Evolutionary conservation across 2,888 invertebrate species (phyloP).

Genomic region (Neoitamus cyanurus): DNA sequence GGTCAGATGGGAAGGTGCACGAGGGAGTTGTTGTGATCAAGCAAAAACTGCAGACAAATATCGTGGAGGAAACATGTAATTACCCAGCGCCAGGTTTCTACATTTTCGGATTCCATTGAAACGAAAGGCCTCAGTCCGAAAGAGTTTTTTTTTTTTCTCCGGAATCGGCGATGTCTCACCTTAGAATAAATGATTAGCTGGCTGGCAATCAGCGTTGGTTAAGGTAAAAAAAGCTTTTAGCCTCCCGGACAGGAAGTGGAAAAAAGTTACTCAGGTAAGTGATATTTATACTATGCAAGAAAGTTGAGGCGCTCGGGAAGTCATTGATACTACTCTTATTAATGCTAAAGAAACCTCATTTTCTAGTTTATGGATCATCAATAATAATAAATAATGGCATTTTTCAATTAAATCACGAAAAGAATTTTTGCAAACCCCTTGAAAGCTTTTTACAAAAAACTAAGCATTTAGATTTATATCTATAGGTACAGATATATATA

Average conservation of each 20-base stretch:
- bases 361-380: neutral
- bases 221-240: neutral
- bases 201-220: neutral
- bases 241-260: slow-evolving; percentile 13
- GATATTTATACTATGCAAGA: neutral
- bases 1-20: neutral
- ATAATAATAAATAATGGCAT: neutral
- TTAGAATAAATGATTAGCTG: slow-evolving; percentile 24
- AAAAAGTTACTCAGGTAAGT: neutral
- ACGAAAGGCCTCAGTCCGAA: slow-evolving; percentile 12
- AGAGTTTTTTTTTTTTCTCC: neutral
- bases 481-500: too few relatives aligned
- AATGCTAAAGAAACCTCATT: neutral
- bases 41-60: slow-evolving; percentile 48
- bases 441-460: too few relatives aligned
- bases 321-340: neutral
- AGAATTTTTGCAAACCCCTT: too few relatives aligned
- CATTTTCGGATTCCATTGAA: slow-evolving; percentile 50
- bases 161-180: slow-evolving; percentile 20
- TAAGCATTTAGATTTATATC: too few relatives aligned
- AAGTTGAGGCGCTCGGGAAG: neutral
- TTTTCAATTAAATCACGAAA: neutral
- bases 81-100: slow-evolving; percentile 50
- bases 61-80: slow-evolving; percentile 48
- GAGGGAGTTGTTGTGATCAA: slow-evolving; percentile 7